These are phyloP conservation scores for Cyprinella venusta DNA, from an alignment of 2,797 vertebrate species.

Conservation along the genomic window DNA sequence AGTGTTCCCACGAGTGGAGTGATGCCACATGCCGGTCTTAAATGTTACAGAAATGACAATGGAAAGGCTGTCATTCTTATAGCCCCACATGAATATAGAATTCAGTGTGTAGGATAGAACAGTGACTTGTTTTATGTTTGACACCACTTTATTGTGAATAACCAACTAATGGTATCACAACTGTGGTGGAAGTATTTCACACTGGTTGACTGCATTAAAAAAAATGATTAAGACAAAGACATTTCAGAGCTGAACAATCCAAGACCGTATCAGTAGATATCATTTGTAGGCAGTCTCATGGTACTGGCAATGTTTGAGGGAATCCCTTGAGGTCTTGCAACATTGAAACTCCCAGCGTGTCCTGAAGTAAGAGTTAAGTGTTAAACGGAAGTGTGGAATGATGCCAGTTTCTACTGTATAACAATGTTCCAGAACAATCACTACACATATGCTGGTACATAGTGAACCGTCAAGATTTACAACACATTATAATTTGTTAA, in stretches of 20 bases:
- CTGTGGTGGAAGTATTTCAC: background rate
- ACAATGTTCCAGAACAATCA: background rate
- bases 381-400: slow-evolving; percentile 15
- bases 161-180: background rate
- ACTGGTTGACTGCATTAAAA: background rate
- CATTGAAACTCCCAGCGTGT: slow-evolving; percentile 11
- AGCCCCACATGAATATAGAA: slow-evolving; percentile 42
- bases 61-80: slow-evolving; percentile 32
- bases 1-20: slow-evolving; percentile 20
- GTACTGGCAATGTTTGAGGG: slow-evolving; percentile 17
- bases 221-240: background rate
- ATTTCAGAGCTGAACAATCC: slow-evolving; percentile 2
- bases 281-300: background rate
- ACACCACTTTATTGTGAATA: slow-evolving; percentile 9
- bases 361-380: slow-evolving; percentile 1
- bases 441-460: background rate
- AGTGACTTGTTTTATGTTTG: slow-evolving; percentile 28
- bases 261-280: slow-evolving; percentile 28
- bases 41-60: slow-evolving; percentile 33
- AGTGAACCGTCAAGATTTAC: background rate
- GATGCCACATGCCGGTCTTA: slow-evolving; percentile 10
- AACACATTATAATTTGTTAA: background rate
- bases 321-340: slow-evolving; percentile 20
- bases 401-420: slow-evolving; percentile 34
- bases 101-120: slow-evolving; percentile 41